phyloP scores from a whole-genome alignment of 2,888 invertebrate genomes.

The Erynnis tages region DNA sequence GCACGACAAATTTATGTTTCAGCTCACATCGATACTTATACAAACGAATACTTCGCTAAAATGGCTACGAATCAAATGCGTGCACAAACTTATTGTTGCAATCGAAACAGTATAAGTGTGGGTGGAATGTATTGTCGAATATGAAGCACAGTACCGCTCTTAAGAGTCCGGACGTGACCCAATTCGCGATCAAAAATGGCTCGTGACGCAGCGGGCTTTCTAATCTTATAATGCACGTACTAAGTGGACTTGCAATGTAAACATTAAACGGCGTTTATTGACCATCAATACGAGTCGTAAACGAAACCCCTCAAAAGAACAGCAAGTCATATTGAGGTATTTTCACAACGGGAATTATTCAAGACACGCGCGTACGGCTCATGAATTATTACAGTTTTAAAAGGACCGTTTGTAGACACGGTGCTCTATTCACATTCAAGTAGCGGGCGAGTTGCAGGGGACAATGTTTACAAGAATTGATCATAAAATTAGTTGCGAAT shows the following conservation, averaged over 20 bases:
- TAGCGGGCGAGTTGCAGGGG: conserved; percentile 57
- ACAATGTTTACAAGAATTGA: conserved; percentile 55
- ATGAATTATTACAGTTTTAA: conserved; percentile 65
- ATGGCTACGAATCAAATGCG: neutral
- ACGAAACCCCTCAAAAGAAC: conserved; percentile 34
- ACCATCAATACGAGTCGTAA: conserved; percentile 50
- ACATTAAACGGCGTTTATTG: conserved; percentile 57
- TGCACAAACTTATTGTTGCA: neutral
- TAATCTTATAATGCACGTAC: conserved; percentile 48
- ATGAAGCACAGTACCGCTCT: conserved; percentile 35
- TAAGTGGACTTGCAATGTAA: conserved; percentile 45
- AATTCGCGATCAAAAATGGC: conserved; percentile 56
- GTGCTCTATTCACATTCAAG: conserved; percentile 55
- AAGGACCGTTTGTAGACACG: conserved; percentile 48
- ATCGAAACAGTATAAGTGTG: neutral
- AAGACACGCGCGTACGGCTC: conserved; percentile 51
- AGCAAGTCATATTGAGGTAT: conserved; percentile 39
- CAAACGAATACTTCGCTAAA: neutral
- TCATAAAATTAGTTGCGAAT: conserved; percentile 72
- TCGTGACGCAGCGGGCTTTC: conserved; percentile 57
- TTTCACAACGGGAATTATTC: conserved; percentile 46
- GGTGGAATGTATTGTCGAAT: conserved; percentile 38
- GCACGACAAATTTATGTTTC: too few relatives aligned
- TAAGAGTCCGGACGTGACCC: conserved; percentile 54
- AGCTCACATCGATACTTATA: too few relatives aligned